phyloP scores from a whole-genome alignment of 2,888 invertebrate genomes.

The Troilus luridus region DNA sequence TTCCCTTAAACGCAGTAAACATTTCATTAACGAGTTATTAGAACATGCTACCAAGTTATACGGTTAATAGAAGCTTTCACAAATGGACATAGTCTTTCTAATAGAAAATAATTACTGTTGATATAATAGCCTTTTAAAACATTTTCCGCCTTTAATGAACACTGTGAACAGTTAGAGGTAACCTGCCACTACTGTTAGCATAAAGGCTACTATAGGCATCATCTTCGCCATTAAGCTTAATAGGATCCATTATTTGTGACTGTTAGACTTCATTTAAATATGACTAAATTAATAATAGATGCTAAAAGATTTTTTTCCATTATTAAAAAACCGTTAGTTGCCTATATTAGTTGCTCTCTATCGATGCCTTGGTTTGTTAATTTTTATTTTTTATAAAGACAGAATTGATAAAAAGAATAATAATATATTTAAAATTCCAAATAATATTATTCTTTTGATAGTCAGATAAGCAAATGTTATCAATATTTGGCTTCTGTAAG shows the following conservation, averaged over 20 bases:
- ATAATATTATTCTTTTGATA: too few relatives aligned
- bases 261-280: not conserved
- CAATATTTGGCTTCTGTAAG: too few relatives aligned
- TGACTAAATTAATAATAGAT: not conserved
- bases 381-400: too few relatives aligned
- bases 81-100: not conserved
- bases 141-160: not conserved
- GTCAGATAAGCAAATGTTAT: too few relatives aligned
- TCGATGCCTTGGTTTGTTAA: too few relatives aligned
- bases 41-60: not conserved
- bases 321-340: not conserved
- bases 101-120: not conserved
- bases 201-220: not conserved
- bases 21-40: not conserved
- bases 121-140: not conserved
- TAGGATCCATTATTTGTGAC: not conserved
- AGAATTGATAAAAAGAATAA: too few relatives aligned
- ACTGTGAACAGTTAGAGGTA: not conserved
- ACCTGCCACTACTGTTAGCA: not conserved
- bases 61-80: not conserved
- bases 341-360: too few relatives aligned
- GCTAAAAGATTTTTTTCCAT: not conserved
- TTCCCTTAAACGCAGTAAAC: too few relatives aligned
- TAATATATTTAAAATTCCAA: too few relatives aligned
- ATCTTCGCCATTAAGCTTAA: not conserved